A percentile compares a stretch with the other conserved stretches of the same genome.
Conservation (phyloP, 2,888 invertebrate genomes). For the Parnassius smintheus region DNA sequence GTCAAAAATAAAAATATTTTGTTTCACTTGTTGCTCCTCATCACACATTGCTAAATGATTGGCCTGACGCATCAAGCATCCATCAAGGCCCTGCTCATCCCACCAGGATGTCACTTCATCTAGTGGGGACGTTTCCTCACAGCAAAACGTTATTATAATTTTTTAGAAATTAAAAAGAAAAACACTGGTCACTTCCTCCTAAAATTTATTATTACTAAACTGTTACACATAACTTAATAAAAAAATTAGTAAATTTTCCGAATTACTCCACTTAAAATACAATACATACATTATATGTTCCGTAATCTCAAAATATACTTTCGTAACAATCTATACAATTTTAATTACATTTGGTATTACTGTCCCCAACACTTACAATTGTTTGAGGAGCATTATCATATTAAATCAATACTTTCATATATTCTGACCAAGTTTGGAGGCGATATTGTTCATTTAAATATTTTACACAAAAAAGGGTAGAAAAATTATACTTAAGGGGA, state of each 20-base stretch:
- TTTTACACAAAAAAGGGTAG: no score
- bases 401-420: slow-evolving; percentile 31
- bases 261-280: slow-evolving; percentile 38
- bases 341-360: slow-evolving; percentile 56
- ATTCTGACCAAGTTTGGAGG: slow-evolving; percentile 19
- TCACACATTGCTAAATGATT: no score
- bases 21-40: no score
- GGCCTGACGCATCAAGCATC: no score
- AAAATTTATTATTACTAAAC: slow-evolving; percentile 70
- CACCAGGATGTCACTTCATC: no score
- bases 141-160: neutral
- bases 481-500: no score
- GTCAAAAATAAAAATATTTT: no score
- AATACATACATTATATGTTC: slow-evolving; percentile 52
- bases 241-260: slow-evolving; percentile 49
- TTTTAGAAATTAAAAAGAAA: slow-evolving; percentile 28
- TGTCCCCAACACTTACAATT: slow-evolving; percentile 33
- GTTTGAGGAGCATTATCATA: slow-evolving; percentile 20
- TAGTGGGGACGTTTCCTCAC: no score
- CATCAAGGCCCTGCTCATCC: no score
- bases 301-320: slow-evolving; percentile 70
- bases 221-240: slow-evolving; percentile 67
- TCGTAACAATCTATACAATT: slow-evolving; percentile 56
- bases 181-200: slow-evolving; percentile 47
- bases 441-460: neutral